Percentiles rank a stretch among this genome's conserved stretches.
These are phyloP conservation scores for Rhynchonycteris naso DNA, from an alignment of 2,797 vertebrate species.

Conservation along the genomic window DNA sequence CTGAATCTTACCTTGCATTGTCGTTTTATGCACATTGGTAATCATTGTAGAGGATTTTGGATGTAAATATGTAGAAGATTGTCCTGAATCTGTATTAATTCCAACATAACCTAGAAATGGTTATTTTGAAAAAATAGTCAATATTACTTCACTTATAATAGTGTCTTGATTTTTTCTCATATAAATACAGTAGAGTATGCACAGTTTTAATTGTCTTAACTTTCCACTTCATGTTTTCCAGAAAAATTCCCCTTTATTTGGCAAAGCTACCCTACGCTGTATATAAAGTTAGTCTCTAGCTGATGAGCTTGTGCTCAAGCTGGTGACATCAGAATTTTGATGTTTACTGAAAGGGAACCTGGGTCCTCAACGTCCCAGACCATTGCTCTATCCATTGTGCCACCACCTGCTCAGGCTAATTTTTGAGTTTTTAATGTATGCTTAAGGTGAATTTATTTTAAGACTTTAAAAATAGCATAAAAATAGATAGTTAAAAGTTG, in stretches of 20 bases:
- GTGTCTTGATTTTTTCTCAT: background rate
- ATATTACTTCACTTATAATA: background rate
- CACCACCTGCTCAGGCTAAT: background rate
- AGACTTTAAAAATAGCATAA: slow-evolving; percentile 15
- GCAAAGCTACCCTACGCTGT: background rate
- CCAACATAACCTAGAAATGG: background rate
- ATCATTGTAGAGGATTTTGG: background rate
- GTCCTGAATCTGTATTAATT: background rate
- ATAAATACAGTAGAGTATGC: background rate
- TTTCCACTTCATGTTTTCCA: background rate
- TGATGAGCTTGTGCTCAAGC: no score
- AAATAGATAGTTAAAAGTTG: background rate
- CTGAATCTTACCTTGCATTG: background rate
- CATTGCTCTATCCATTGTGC: no score
- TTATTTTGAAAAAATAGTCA: slow-evolving; percentile 3
- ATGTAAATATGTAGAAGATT: background rate
- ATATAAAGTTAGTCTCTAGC: background rate
- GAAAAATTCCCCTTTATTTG: slow-evolving; percentile 1
- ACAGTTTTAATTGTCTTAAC: background rate
- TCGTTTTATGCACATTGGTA: background rate
- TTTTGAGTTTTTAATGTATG: background rate
- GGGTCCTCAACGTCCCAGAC: no score
- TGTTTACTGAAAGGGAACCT: no score
- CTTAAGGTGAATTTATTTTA: background rate
- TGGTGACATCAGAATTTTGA: no score